phyloP scores from a whole-genome alignment of 1,140 invertebrate genomes.

The Drosophila pallidifrons region DNA sequence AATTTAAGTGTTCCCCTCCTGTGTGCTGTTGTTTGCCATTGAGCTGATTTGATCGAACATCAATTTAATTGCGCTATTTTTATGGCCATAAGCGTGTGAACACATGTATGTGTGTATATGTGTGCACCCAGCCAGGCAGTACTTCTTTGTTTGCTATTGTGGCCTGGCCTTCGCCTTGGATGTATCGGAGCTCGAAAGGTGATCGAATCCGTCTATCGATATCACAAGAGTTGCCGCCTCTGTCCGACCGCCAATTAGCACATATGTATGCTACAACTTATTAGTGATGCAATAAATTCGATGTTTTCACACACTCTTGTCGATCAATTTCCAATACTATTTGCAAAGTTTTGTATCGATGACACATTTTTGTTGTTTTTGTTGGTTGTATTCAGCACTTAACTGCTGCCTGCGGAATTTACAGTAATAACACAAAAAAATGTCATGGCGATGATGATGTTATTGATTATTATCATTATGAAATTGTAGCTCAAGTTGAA shows the following conservation, averaged over 20 bases:
- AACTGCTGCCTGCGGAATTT: conserved; percentile 36
- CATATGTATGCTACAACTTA: conserved; percentile 16
- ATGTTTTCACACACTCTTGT: background rate
- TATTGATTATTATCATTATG: conserved; percentile 58
- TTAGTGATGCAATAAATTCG: conserved; percentile 3
- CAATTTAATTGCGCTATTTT: conserved; percentile 71
- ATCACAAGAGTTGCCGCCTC: background rate
- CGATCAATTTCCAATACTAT: background rate
- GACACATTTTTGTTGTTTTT: background rate
- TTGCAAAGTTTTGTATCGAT: conserved; percentile 7
- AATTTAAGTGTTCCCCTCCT: conserved; percentile 50
- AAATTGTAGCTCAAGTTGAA: conserved; percentile 65
- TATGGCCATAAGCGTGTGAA: conserved; percentile 30
- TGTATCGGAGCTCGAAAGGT: background rate
- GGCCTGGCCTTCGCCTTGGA: conserved; percentile 9
- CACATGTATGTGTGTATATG: background rate
- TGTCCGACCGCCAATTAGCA: conserved; percentile 9
- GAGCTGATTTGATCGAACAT: conserved; percentile 75
- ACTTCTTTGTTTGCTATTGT: conserved; percentile 14
- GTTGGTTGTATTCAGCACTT: background rate
- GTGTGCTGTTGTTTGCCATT: conserved; percentile 31
- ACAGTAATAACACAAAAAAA: conserved; percentile 53
- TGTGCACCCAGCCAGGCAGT: background rate
- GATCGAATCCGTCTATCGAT: background rate
- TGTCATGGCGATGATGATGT: conserved; percentile 19